phyloP scores from a whole-genome alignment of 2,888 invertebrate genomes.

The Chrysolina haemoptera region DNA sequence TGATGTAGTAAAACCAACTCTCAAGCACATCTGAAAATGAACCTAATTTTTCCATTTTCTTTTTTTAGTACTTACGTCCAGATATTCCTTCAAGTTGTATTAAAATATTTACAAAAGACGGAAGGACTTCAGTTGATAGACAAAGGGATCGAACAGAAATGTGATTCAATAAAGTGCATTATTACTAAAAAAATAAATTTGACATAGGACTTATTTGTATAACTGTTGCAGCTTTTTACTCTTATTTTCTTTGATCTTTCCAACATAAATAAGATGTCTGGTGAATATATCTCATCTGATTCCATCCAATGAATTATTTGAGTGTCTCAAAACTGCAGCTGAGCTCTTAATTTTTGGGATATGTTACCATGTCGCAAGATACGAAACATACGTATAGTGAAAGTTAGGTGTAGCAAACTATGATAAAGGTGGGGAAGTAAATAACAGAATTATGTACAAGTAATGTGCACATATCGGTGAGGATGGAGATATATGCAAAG shows the following conservation, averaged over 20 bases:
- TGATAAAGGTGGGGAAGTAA: constrained; percentile 1
- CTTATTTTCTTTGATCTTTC: too few relatives aligned
- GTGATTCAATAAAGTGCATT: too few relatives aligned
- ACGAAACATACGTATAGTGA: constrained; percentile 15
- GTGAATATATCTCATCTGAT: background rate
- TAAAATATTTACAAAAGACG: too few relatives aligned
- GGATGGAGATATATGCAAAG: constrained; percentile 6
- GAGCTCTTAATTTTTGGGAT: constrained; percentile 9
- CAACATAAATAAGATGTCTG: too few relatives aligned
- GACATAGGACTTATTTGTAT: background rate
- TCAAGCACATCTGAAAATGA: too few relatives aligned
- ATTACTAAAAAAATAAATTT: background rate
- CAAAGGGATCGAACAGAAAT: too few relatives aligned
- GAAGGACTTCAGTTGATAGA: too few relatives aligned
- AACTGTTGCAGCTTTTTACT: too few relatives aligned
- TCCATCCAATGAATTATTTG: background rate
- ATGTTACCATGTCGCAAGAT: constrained; percentile 7
- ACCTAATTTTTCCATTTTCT: too few relatives aligned
- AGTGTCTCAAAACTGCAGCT: background rate
- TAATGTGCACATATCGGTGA: constrained; percentile 19
- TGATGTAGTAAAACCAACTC: too few relatives aligned
- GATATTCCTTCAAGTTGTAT: too few relatives aligned
- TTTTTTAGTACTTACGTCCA: too few relatives aligned
- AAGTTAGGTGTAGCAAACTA: constrained; percentile 11
- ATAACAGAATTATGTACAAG: constrained; percentile 10